A percentile compares a stretch with the other conserved stretches of the same genome.
phyloP scores from a whole-genome alignment of 2,888 invertebrate species.

The Stramonita haemastoma region DNA sequence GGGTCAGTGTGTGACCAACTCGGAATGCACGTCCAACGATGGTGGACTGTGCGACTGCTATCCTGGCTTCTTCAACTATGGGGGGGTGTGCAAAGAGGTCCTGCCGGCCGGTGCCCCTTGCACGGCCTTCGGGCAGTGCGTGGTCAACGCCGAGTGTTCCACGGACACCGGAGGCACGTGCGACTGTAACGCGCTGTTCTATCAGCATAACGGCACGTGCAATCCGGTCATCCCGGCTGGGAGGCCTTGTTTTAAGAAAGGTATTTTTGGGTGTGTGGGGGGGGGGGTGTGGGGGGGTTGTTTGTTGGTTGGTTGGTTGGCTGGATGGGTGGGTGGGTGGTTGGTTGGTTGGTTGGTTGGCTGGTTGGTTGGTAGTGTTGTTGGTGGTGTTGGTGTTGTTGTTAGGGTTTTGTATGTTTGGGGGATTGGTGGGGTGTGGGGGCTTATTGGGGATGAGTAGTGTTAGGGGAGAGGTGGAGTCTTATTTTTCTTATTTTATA shows the following conservation, averaged over 20 bases:
- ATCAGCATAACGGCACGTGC: slow-evolving; percentile 41
- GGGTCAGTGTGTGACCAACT: slow-evolving; percentile 48
- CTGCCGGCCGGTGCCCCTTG: slow-evolving; percentile 41
- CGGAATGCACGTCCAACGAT: slow-evolving; percentile 41
- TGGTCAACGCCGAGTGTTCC: slow-evolving; percentile 43
- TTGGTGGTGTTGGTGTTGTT: no score
- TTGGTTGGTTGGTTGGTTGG: background rate
- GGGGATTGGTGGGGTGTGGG: background rate
- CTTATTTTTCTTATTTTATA: no score
- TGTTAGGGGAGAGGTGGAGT: no score
- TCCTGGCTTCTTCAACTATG: slow-evolving; percentile 42
- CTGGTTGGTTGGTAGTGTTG: no score
- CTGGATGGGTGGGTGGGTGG: no score
- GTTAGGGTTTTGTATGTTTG: background rate
- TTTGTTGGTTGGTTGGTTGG: background rate
- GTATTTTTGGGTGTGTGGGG: background rate
- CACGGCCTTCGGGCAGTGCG: slow-evolving; percentile 40
- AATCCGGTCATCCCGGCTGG: slow-evolving; percentile 36
- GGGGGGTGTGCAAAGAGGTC: slow-evolving; percentile 42
- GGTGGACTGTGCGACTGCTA: slow-evolving; percentile 42
- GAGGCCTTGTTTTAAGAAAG: slow-evolving; percentile 40
- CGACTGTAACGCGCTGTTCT: slow-evolving; percentile 41
- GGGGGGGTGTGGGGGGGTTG: background rate
- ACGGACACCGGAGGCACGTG: slow-evolving; percentile 43
- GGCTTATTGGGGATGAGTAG: no score